Evolutionary conservation across 2,888 invertebrate genomes (phyloP), one percentile per base, ranked within the genome.

Genomic region (Drosophila flavopinicola): DNA sequence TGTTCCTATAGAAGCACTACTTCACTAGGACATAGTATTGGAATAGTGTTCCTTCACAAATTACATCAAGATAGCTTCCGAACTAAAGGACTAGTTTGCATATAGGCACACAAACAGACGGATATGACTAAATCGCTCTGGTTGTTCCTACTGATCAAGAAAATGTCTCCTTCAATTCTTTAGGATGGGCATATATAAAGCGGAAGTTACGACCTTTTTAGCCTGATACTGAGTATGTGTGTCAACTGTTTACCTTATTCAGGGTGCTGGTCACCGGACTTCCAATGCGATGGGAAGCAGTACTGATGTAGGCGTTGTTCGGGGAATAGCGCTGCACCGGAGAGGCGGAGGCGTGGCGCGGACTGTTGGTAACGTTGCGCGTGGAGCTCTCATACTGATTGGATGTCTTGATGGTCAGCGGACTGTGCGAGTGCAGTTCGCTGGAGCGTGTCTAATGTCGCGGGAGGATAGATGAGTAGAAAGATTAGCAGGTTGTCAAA

Each of bases 241-340:
- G n/a, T n/a, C 13, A 4, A 32, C 4, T 11, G 17, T 17, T 35
- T 24, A 86, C 88, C 75, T 85, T 85, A 23, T 71, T 85, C 3
- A 87, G 47, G 0, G 53, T 77, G 32, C 66, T 80, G 15, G 89
- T 88, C 10, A 89, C 85, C 6, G 91, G 91, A 60, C 91, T 91
- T 13, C 88, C 88, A 42, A 93, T 80, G 32, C 91, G 88, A 64
- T 91, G 91, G 2, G 78, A 93, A 66, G 74, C 93, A 74, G 82
- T 93, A 88, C 88, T 92, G 90, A 59, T 92, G 91, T 88, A 93
- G 88, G 92, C 93, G 90, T 88, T 93, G 90, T 90, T 93, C 89
- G 85, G 94, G 88, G 90, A 94, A 91, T 89, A 88, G 10, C 91
- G 84, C 35, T 88, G 90, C 48, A 90, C 80, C 30, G 91, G 91